Conservation (phyloP, 2,888 invertebrate genomes). For the Gastrophysa polygoni region DNA sequence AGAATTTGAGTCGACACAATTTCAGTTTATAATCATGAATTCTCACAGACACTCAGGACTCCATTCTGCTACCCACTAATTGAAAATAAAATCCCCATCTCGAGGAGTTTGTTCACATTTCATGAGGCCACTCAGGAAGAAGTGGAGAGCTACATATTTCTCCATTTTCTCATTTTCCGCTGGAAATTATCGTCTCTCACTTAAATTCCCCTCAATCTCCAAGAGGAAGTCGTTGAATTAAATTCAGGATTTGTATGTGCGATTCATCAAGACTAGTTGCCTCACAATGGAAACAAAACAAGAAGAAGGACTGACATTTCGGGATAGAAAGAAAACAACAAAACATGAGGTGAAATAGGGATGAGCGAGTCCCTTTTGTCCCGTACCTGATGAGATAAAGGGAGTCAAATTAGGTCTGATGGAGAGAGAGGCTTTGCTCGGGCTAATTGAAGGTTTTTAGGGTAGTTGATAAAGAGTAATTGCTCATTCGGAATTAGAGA, state of each 20-base stretch:
- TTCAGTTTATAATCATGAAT: neutral
- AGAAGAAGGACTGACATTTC: neutral
- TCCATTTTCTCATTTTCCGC: neutral
- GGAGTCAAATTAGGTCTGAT: neutral
- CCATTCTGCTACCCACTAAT: neutral
- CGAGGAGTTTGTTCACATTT: neutral
- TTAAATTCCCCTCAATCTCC: neutral
- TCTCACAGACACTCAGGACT: neutral
- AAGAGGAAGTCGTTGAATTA: neutral
- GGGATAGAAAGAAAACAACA: neutral
- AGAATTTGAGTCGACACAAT: neutral
- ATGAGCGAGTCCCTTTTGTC: neutral
- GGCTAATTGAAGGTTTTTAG: neutral
- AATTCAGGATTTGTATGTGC: neutral
- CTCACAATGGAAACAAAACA: neutral
- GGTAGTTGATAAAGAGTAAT: neutral
- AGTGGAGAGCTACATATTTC: neutral
- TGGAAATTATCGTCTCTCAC: neutral
- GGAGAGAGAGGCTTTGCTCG: neutral
- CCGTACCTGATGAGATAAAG: neutral
- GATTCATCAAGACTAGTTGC: neutral
- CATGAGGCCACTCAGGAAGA: neutral
- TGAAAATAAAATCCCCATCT: conserved; percentile 1
- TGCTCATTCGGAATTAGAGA: neutral
- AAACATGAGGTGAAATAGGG: neutral